Conservation (phyloP, 53 echinoderm and acorn worm genomes). For the Mesocentrotus franciscanus region DNA sequence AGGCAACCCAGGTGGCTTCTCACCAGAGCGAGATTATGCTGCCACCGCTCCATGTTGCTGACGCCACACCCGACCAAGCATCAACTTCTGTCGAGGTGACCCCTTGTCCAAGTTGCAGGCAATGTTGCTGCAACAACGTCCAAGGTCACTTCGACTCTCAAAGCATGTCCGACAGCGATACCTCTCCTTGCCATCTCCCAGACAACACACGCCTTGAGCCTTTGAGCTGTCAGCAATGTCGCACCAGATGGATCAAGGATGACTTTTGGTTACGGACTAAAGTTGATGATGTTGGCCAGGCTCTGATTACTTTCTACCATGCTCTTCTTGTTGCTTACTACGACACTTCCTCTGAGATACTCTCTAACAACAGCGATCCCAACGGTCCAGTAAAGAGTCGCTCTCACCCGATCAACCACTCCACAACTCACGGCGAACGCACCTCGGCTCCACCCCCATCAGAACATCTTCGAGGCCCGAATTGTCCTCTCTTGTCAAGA, state of each 20-base stretch:
- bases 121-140: background rate
- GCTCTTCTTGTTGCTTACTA: constrained; percentile 81
- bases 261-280: constrained; percentile 51
- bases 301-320: constrained; percentile 78
- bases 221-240: background rate
- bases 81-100: background rate
- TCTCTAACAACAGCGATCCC: background rate
- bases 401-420: constrained; percentile 20
- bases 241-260: constrained; percentile 11
- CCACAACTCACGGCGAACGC: background rate
- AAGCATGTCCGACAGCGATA: background rate
- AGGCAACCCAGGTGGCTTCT: constrained; percentile 77
- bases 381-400: background rate
- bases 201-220: background rate
- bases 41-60: background rate
- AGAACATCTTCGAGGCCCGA: background rate
- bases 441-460: background rate
- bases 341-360: constrained; percentile 45
- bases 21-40: constrained; percentile 70
- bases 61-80: background rate
- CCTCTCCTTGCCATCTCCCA: background rate
- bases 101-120: constrained; percentile 51
- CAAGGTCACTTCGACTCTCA: background rate
- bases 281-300: constrained; percentile 56
- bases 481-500: constrained; percentile 6